A percentile compares a stretch with the other conserved stretches of the same genome.
Conservation (phyloP, 1,140 invertebrate species). For the Littorina saxatilis region DNA sequence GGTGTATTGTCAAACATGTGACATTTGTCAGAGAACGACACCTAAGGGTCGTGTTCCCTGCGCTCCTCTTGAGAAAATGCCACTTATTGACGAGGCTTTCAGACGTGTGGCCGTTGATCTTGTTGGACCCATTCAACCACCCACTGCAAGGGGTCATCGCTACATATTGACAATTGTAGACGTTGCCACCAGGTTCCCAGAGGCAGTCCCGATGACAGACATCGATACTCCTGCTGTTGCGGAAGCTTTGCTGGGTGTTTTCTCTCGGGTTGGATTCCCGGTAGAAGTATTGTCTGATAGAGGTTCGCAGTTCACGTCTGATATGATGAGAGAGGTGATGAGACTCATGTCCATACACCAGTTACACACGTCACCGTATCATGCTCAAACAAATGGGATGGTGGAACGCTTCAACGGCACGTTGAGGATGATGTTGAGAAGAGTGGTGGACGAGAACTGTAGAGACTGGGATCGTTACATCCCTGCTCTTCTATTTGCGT, state of each 20-base stretch:
- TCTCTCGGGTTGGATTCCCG: slow-evolving; percentile 35
- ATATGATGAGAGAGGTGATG: slow-evolving; percentile 32
- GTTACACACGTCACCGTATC: slow-evolving; percentile 38
- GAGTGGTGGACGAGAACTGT: slow-evolving; percentile 41
- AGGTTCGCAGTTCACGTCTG: slow-evolving; percentile 1
- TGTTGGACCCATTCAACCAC: background rate
- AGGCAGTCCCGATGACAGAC: slow-evolving; percentile 5
- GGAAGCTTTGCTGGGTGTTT: slow-evolving; percentile 40
- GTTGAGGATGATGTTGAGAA: too few relatives aligned
- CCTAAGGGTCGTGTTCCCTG: too few relatives aligned
- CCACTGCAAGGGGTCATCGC: background rate
- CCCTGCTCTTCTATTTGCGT: too few relatives aligned
- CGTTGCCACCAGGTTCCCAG: background rate
- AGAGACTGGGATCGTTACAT: slow-evolving; percentile 67
- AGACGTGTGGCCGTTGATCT: background rate
- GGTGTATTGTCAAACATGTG: too few relatives aligned
- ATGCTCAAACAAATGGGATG: slow-evolving; percentile 31
- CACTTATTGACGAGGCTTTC: too few relatives aligned
- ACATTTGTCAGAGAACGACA: too few relatives aligned
- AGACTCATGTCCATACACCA: slow-evolving; percentile 32
- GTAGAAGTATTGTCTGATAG: slow-evolving; percentile 49
- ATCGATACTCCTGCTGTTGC: slow-evolving; percentile 37
- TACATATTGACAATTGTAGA: background rate
- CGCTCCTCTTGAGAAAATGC: too few relatives aligned
- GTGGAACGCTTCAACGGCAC: too few relatives aligned